Conservation (phyloP, 2,797 vertebrate species). For the Smutsia temminckii region DNA sequence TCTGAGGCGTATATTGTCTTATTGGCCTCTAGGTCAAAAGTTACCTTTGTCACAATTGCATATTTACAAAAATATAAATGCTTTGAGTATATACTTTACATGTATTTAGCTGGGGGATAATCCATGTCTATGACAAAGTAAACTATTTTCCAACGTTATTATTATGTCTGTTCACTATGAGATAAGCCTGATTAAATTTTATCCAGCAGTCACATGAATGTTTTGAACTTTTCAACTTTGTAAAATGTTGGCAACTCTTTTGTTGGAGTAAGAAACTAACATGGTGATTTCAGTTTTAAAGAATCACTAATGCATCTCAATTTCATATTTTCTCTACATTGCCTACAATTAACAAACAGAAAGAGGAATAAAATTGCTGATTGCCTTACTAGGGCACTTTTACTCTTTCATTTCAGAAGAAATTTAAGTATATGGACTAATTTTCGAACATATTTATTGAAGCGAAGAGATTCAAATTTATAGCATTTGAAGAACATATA, state of each 20-base stretch:
- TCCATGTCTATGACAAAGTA: conserved; percentile 52
- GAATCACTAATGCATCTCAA: not conserved
- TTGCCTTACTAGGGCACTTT: not conserved
- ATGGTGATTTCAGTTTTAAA: not conserved
- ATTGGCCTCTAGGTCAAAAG: not conserved
- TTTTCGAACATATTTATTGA: conserved; percentile 64
- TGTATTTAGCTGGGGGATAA: conserved; percentile 7
- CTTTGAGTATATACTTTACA: not conserved
- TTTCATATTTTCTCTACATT: not conserved
- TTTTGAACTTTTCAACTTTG: conserved; percentile 45
- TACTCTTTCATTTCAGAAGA: conserved; percentile 30
- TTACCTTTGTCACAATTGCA: not conserved
- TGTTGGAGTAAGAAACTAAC: not conserved
- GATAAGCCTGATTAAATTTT: conserved; percentile 26
- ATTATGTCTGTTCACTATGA: conserved; percentile 56
- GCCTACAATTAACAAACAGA: not conserved
- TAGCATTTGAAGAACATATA: conserved; percentile 63
- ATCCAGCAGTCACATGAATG: not conserved
- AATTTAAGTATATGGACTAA: conserved; percentile 51
- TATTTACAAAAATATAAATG: conserved; percentile 36
- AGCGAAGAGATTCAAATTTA: conserved; percentile 59
- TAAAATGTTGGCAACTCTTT: conserved; percentile 5
- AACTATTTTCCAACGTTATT: conserved; percentile 43
- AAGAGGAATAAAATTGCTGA: not conserved
- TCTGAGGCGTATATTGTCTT: not conserved